phyloP scores from a whole-genome alignment of 2,113 vertebrate species.

The Dromiciops gliroides region DNA sequence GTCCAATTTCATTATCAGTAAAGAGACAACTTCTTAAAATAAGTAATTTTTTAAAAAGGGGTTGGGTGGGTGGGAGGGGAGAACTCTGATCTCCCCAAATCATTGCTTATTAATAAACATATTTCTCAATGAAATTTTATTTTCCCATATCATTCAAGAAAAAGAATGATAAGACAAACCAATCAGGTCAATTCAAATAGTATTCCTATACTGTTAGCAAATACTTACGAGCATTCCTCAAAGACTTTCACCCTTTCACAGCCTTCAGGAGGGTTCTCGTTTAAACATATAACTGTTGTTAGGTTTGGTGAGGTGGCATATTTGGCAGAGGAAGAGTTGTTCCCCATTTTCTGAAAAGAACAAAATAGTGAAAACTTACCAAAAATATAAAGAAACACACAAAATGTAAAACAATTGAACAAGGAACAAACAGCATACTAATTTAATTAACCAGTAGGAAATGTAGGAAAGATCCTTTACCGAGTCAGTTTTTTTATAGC shows the following conservation, averaged over 20 bases:
- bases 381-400: conserved; percentile 18
- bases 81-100: too few relatives aligned
- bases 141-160: neutral
- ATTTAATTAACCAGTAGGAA: neutral
- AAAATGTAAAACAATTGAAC: neutral
- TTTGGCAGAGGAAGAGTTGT: conserved; percentile 96
- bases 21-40: too few relatives aligned
- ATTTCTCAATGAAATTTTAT: too few relatives aligned
- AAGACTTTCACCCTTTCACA: conserved; percentile 98
- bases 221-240: conserved; percentile 96
- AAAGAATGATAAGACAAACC: neutral
- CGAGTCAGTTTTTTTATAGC: neutral
- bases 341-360: conserved; percentile 91
- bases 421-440: neutral
- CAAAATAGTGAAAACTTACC: conserved; percentile 58
- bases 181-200: neutral
- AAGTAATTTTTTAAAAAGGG: too few relatives aligned
- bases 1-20: too few relatives aligned
- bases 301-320: conserved; percentile 97
- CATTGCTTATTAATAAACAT: too few relatives aligned
- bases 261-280: conserved; percentile 98
- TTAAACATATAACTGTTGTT: conserved; percentile 99
- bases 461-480: neutral
- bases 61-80: too few relatives aligned
- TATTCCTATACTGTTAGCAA: neutral